Evolutionary conservation across 2,113 vertebrate genomes (phyloP).

Genomic region (Pluvianellus socialis): DNA sequence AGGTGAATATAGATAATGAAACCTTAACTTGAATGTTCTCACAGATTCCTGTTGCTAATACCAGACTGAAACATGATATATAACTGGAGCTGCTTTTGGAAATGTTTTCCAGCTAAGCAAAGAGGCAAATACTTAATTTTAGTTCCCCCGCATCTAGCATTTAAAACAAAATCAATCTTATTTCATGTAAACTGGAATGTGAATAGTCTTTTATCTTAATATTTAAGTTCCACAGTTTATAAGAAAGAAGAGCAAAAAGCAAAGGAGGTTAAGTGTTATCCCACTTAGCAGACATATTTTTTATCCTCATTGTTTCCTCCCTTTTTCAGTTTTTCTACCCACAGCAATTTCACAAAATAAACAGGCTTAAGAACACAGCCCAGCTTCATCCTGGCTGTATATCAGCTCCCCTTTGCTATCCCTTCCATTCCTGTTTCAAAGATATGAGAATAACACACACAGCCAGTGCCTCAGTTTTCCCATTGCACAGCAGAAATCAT

Average conservation of each 20-base stretch:
- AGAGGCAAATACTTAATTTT: background rate
- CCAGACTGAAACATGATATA: background rate
- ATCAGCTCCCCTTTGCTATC: background rate
- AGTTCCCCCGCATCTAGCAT: background rate
- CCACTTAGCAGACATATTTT: background rate
- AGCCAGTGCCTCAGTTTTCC: background rate
- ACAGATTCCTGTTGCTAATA: background rate
- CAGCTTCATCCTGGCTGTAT: background rate
- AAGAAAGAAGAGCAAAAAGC: background rate
- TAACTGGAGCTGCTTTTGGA: background rate
- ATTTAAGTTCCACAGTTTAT: background rate
- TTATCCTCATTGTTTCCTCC: background rate
- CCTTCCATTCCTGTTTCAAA: background rate
- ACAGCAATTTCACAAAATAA: background rate
- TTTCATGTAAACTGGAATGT: background rate
- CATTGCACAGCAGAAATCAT: background rate
- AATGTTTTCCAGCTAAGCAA: background rate
- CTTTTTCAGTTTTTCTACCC: background rate
- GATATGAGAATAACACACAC: background rate
- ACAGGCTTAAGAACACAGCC: background rate
- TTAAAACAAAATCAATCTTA: conserved; percentile 27
- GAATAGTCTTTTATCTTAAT: background rate
- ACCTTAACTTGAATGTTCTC: background rate
- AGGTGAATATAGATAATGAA: conserved; percentile 40
- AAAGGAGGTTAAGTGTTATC: background rate